These are phyloP conservation scores for Montipora capitata DNA, from an alignment of 92 coral and sea anemone genomes.

Conservation along the genomic window DNA sequence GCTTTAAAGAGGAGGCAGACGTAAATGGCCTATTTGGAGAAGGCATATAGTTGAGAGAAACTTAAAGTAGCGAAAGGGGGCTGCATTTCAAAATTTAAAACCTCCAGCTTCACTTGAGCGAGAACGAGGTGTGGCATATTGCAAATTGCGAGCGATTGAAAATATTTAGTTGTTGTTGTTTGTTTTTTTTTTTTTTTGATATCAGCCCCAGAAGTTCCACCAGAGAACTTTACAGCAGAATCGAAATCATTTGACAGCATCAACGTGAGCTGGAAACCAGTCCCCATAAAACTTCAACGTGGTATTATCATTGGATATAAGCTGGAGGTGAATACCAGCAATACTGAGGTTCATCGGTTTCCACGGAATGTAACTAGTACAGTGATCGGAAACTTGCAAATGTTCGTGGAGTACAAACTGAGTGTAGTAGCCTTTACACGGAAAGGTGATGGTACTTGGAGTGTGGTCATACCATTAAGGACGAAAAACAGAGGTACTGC, in stretches of 20 bases:
- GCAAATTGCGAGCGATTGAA: neutral
- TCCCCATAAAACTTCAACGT: conserved; percentile 18
- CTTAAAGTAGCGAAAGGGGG: no score
- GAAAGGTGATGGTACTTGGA: conserved; percentile 59
- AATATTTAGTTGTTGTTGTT: no score
- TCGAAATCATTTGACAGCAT: conserved; percentile 45
- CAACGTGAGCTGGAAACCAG: conserved; percentile 61
- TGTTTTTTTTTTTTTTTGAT: no score
- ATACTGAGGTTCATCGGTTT: neutral
- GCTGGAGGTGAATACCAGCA: neutral
- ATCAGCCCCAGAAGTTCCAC: conserved; percentile 10
- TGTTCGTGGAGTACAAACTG: conserved; percentile 28
- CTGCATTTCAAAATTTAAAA: no score
- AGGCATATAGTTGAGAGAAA: no score
- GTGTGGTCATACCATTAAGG: neutral
- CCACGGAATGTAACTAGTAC: neutral
- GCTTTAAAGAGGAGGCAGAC: no score
- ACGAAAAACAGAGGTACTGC: conserved; percentile 13
- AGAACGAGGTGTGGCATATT: no score
- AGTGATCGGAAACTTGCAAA: conserved; percentile 20
- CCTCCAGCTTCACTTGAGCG: no score
- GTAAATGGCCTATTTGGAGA: no score
- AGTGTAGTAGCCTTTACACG: conserved; percentile 55
- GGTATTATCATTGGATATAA: conserved; percentile 57
- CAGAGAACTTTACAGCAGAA: conserved; percentile 34